Evolutionary conservation across 1,140 invertebrate genomes (phyloP), one percentile per base, ranked within the genome.

Genomic region (Drosophila bocki): DNA sequence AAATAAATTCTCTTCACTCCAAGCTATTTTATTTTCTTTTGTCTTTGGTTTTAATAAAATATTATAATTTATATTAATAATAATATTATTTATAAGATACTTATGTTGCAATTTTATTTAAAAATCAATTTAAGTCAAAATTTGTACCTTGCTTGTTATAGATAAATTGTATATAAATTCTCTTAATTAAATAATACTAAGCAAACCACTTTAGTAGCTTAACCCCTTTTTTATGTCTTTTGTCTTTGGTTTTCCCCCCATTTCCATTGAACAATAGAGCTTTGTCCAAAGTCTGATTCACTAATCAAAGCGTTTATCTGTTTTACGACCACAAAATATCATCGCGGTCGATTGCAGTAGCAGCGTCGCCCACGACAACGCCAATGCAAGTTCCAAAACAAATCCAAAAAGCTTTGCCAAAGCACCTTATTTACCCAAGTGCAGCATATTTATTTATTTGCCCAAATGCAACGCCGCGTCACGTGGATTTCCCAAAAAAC

Each of bases 291-390:
- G 8, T n/a, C 29, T 37, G 47, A 67, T 58, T 71, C 22, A 48
- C 44, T 44, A 72, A 59, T 72, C 51, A 72, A 72, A 44, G 69
- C 67, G 19, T 19, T 11, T 42, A 50, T 60, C 67, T 72, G 37
- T 72, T 42, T 50, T n/a, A 19, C 15, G 22, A 59, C 74, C 50
- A 54, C 48, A 56, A 54, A 54, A 41, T 59, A 62, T 48, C 42
- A 39, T 67, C 39, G 67, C 47, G 69, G 57, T 80, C 74, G 75
- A 77, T 78, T 59, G 62, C 78, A 64, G 63, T 59, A 47, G 59
- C 75, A 59, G 58, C 75, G 75, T 82, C 64, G 64, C 80, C 76
- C 74, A 70, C 71, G 80, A 57, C 75, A 78, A 78, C 75, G 72
- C 42, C 32, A 17, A 39, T 47, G 29, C 11, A 17, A 59, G n/a